Percentiles rank a stretch among this genome's conserved stretches.
These are phyloP conservation scores for Drosophila miranda DNA, from an alignment of 1,140 invertebrate species.

Conservation along the genomic window DNA sequence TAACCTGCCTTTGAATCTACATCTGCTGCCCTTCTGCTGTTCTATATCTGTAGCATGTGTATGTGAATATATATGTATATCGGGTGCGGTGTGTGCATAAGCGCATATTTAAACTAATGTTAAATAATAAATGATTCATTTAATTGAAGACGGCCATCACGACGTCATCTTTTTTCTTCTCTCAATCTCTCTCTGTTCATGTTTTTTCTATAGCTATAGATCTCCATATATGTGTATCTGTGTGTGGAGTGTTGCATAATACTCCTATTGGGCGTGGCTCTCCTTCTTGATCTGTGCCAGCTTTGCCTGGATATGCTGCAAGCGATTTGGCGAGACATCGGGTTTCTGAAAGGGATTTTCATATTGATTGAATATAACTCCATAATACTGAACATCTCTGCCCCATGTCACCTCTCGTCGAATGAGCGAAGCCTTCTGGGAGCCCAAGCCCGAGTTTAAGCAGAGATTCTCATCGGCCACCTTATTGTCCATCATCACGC, in stretches of 20 bases:
- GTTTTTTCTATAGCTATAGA: slow-evolving; percentile 12
- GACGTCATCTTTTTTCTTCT: slow-evolving; percentile 3
- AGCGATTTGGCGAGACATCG: slow-evolving; percentile 77
- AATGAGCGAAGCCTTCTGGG: slow-evolving; percentile 75
- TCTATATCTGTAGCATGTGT: slow-evolving; percentile 28
- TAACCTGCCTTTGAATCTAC: slow-evolving; percentile 57
- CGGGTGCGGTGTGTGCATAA: slow-evolving; percentile 27
- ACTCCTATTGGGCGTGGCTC: slow-evolving; percentile 64
- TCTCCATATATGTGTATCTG: slow-evolving; percentile 1
- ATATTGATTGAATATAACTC: background rate
- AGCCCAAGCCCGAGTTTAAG: slow-evolving; percentile 67
- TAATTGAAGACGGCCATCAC: slow-evolving; percentile 34
- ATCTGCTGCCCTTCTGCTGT: slow-evolving; percentile 38
- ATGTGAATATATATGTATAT: slow-evolving; percentile 55
- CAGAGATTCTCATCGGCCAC: slow-evolving; percentile 80
- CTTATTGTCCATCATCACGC: slow-evolving; percentile 77
- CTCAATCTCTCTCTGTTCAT: slow-evolving; percentile 10
- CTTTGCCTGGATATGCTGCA: slow-evolving; percentile 79
- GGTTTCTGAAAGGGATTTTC: slow-evolving; percentile 58
- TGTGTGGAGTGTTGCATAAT: background rate
- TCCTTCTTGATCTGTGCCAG: slow-evolving; percentile 80
- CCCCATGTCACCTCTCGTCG: slow-evolving; percentile 19
- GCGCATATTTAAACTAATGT: slow-evolving; percentile 60
- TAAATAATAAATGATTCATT: slow-evolving; percentile 68
- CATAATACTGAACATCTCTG: slow-evolving; percentile 56